Percentiles rank a stretch among this genome's conserved stretches.
phyloP scores from a whole-genome alignment of 2,888 invertebrate genomes.

The Thereva unica region DNA sequence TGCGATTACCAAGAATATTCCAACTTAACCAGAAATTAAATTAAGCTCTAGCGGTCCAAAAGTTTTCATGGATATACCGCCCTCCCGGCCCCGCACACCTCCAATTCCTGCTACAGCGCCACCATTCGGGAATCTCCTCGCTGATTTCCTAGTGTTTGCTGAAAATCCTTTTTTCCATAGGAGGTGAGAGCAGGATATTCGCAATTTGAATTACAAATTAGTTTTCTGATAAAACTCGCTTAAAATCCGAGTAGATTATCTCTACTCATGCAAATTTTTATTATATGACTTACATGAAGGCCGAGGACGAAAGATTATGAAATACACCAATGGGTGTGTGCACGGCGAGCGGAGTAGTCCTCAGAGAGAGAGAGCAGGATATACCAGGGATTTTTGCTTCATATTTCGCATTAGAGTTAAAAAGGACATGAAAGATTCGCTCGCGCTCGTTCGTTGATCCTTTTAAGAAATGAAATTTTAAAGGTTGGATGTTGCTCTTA shows the following conservation, averaged over 20 bases:
- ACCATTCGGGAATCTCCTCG: too few species aligned
- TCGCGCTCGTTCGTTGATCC: too few species aligned
- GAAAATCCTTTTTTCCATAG: constrained; percentile 3
- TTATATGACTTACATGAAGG: constrained; percentile 5
- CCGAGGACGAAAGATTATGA: too few species aligned
- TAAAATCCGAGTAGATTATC: constrained; percentile 22
- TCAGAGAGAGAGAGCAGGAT: too few species aligned
- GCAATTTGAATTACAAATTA: constrained; percentile 28
- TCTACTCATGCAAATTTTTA: constrained; percentile 25
- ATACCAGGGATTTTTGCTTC: too few species aligned
- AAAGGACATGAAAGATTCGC: too few species aligned
- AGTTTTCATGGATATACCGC: constrained; percentile 7
- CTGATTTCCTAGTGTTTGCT: background rate
- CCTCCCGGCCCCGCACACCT: background rate
- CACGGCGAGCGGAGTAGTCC: too few species aligned
- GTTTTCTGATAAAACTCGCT: constrained; percentile 2
- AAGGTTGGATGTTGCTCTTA: too few species aligned
- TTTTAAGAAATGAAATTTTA: too few species aligned
- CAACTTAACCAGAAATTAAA: constrained; percentile 26
- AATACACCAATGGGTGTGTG: too few species aligned
- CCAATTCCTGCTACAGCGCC: too few species aligned
- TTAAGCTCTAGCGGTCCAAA: constrained; percentile 17
- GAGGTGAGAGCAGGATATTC: constrained; percentile 18
- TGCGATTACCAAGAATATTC: constrained; percentile 31
- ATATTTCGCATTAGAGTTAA: too few species aligned